phyloP scores from a whole-genome alignment of 2,797 vertebrate genomes.

The Pyrocephalus nanus region DNA sequence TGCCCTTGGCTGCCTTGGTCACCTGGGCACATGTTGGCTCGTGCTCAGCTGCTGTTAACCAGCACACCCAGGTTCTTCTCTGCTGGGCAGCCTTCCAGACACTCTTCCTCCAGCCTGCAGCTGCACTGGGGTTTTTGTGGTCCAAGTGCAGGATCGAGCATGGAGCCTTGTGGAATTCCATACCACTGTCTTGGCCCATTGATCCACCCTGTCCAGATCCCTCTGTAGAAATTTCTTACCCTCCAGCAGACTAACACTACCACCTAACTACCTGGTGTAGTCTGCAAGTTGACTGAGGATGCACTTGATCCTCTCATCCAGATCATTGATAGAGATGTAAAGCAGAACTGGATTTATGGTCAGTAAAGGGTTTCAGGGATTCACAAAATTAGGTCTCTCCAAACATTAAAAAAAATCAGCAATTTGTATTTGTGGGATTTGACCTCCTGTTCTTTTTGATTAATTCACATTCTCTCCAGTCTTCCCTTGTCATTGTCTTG shows the following conservation, averaged over 20 bases:
- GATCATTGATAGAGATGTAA: neutral
- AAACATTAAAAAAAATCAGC: neutral
- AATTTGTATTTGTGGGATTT: neutral
- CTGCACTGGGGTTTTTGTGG: neutral
- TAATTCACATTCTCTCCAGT: neutral
- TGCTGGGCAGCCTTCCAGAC: neutral
- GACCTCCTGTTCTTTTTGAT: neutral
- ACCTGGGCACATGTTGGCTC: neutral
- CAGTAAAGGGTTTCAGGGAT: neutral
- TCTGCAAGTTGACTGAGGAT: neutral
- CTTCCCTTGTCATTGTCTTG: neutral
- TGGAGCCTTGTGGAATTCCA: neutral
- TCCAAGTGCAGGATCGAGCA: neutral
- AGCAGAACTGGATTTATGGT: neutral
- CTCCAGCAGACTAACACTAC: neutral
- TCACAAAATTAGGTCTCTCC: neutral
- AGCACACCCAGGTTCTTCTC: neutral
- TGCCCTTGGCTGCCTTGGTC: neutral
- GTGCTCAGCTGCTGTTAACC: neutral
- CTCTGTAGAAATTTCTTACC: neutral
- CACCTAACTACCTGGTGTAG: rapidly evolving
- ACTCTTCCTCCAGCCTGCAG: neutral
- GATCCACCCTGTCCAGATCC: neutral
- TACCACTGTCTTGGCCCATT: rapidly evolving
- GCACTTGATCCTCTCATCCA: rapidly evolving